A percentile compares a stretch with the other conserved stretches of the same genome.
Conservation (phyloP, 2,113 vertebrate genomes). For the Brienomyrus brachyistius region DNA sequence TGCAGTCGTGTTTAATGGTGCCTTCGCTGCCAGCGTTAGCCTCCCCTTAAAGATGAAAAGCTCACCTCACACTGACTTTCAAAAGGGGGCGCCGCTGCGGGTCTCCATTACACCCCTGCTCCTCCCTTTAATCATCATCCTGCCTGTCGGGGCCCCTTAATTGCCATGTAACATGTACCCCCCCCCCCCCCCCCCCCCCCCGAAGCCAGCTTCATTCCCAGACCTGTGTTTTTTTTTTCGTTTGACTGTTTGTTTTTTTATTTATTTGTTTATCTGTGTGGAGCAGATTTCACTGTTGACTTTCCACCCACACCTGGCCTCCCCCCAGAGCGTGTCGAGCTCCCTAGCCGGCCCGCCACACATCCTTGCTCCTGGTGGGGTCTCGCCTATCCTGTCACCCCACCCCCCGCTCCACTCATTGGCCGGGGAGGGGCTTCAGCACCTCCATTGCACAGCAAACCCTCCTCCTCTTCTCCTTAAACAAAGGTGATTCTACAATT, state of each 20-base stretch:
- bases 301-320: not conserved
- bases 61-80: not conserved
- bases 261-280: not conserved
- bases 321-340: not conserved
- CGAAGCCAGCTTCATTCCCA: not conserved
- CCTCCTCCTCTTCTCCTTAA: not conserved
- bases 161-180: not conserved
- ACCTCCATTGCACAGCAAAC: not conserved
- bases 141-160: not conserved
- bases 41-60: not conserved
- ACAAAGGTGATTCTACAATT: not conserved
- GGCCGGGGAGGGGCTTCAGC: not conserved
- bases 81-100: not conserved
- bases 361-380: not conserved
- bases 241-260: not conserved
- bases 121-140: not conserved
- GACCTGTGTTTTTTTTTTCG: not conserved
- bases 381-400: not conserved
- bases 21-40: not conserved
- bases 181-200: not conserved
- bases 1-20: not conserved
- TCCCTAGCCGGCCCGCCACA: not conserved
- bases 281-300: slow-evolving; percentile 11
- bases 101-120: not conserved
- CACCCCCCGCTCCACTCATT: not conserved